Base-by-base conservation (phyloP, 2,888 invertebrate species). In the Vesta saturnalis region DNA sequence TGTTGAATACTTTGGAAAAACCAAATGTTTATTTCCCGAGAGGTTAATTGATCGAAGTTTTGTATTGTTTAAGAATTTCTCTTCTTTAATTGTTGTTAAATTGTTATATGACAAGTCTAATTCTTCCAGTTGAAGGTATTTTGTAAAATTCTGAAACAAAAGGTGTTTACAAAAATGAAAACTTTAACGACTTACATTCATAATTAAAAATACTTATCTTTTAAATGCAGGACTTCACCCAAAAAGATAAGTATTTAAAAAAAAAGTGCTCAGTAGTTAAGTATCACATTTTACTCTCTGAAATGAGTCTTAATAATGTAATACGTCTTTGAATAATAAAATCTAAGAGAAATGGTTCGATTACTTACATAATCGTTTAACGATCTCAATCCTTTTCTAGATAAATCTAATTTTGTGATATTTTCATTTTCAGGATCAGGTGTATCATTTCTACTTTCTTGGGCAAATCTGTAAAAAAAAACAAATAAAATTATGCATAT, bases 41-140 rank as follows among this genome's bases (percentile, higher is more conserved):
- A 87, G 80, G 73, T 86, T 84, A 19, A 87, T 75, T 73, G 84
- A 84, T 76, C 83, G 79, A 64, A 87, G 77, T 72, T 85, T 79
- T 23, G 83, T 10, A 79, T 83, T 63, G 83, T 73, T 18, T 78
- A 79, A 62, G 84, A 84, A 78, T 83, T 81, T 68, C 84, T 86
- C 74, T 84, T 82, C 81, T 0, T 86, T 85, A 70, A 85, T 85
- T 61, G 85, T 83, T 46, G 84, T 80, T 18, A 87, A 76, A 22
- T 84, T 77, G 74, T 85, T 85, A 59, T 81, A 79, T 15, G 82
- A 76, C 67, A 85, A 73, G 59, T 81, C 80, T 6, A 85, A 71
- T 19, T 81, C 78, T 55, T 80, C 80, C 68, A 85, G 72, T 15
- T 78, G 77, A 52, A 74, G 73, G 22, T 82, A 73, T 49, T 76